Evolutionary conservation across 2,888 invertebrate species (phyloP).

Genomic region (Dendrolimus houi): DNA sequence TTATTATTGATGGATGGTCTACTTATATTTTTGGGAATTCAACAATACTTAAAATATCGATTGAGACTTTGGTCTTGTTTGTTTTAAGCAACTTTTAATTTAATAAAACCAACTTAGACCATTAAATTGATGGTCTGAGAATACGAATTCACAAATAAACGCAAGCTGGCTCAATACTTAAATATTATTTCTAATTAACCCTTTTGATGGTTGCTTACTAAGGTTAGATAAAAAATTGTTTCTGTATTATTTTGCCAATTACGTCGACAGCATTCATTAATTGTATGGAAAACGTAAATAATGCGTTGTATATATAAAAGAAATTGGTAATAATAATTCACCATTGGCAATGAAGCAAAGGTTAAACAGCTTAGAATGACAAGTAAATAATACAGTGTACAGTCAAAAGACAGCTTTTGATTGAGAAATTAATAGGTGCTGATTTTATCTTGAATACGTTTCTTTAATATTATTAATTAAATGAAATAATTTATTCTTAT

Average conservation of each 20-base stretch:
- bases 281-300: constrained; percentile 5
- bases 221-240: background rate
- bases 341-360: constrained; percentile 31
- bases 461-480: background rate
- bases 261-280: background rate
- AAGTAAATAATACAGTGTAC: constrained; percentile 12
- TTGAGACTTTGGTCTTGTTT: too few species aligned
- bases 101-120: too few species aligned
- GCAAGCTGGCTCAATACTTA: too few species aligned
- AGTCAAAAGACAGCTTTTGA: constrained; percentile 11
- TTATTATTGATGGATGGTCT: too few species aligned
- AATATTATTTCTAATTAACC: background rate
- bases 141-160: too few species aligned
- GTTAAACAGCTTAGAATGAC: constrained; percentile 13
- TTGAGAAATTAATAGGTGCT: constrained; percentile 18
- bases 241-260: background rate
- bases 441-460: background rate
- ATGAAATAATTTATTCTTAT: constrained; percentile 47
- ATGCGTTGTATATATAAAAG: constrained; percentile 11
- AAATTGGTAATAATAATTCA: constrained; percentile 8
- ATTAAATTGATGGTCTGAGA: too few species aligned
- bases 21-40: too few species aligned
- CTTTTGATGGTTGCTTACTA: background rate
- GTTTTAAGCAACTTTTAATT: too few species aligned
- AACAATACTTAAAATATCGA: too few species aligned